Conservation (phyloP, 2,888 invertebrate genomes). For the Apodemia zela region DNA sequence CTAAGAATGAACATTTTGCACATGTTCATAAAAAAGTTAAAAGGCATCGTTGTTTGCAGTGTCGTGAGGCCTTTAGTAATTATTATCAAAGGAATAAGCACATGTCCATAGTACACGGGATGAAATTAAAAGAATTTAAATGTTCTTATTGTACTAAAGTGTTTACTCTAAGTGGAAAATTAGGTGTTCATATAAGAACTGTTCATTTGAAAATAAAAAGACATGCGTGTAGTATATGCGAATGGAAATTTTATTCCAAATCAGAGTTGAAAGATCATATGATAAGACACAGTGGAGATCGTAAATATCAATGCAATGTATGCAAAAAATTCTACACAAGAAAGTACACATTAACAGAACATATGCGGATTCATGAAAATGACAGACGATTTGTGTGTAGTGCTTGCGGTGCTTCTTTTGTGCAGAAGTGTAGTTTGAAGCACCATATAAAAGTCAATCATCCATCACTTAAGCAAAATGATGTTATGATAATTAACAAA, state of each 20-base stretch:
- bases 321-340: constrained; percentile 76
- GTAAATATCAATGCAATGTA: constrained; percentile 67
- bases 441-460: constrained; percentile 64
- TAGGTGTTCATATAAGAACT: constrained; percentile 56
- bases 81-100: constrained; percentile 71
- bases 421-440: constrained; percentile 66
- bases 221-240: constrained; percentile 69
- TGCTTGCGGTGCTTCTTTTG: constrained; percentile 57
- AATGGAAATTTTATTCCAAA: constrained; percentile 76
- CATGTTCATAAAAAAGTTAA: constrained; percentile 69
- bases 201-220: constrained; percentile 70
- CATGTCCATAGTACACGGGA: constrained; percentile 52
- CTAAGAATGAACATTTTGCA: constrained; percentile 70
- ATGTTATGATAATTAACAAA: background rate
- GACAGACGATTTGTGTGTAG: constrained; percentile 61
- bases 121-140: constrained; percentile 65
- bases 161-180: constrained; percentile 59
- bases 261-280: constrained; percentile 78
- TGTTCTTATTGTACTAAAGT: constrained; percentile 63
- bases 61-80: constrained; percentile 60
- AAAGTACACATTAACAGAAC: constrained; percentile 63
- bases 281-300: constrained; percentile 73
- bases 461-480: constrained; percentile 36
- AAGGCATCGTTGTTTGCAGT: constrained; percentile 64
- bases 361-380: constrained; percentile 66